Conservation (phyloP, 64 coral and sea anemone genomes). For the Montipora efflorescens region DNA sequence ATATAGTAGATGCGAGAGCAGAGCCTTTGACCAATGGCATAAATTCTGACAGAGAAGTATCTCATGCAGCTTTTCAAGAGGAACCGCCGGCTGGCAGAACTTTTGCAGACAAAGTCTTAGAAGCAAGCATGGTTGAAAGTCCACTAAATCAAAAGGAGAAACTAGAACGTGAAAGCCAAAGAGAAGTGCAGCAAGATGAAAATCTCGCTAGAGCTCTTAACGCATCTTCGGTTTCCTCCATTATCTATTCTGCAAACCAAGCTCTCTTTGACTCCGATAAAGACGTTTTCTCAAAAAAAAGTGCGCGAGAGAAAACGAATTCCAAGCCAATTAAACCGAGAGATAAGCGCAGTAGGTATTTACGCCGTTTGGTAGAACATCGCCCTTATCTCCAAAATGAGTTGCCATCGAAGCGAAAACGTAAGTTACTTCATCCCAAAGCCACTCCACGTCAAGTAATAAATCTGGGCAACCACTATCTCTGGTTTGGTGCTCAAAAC, state of each 20-base stretch:
- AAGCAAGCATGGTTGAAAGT: neutral
- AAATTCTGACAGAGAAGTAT: neutral
- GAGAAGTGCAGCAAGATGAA: conserved; percentile 34
- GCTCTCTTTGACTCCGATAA: conserved; percentile 25
- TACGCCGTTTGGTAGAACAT: neutral
- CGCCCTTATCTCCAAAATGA: neutral
- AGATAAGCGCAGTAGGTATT: neutral
- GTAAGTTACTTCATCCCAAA: neutral
- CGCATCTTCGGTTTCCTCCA: conserved; percentile 22
- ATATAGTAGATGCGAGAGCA: neutral
- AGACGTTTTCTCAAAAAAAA: conserved; percentile 28
- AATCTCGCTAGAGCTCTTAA: conserved; percentile 32
- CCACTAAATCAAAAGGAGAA: neutral
- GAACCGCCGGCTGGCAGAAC: conserved; percentile 23
- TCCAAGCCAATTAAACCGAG: neutral
- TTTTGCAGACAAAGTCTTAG: conserved; percentile 8
- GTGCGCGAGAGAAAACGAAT: neutral
- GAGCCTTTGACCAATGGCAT: neutral
- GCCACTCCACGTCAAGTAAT: conserved; percentile 26
- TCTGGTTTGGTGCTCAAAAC: conserved; percentile 30
- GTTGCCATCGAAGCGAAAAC: neutral
- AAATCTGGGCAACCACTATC: conserved; percentile 42
- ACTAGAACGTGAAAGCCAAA: neutral
- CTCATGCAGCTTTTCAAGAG: neutral
- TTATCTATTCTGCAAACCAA: conserved; percentile 31